Base-by-base conservation (phyloP, 2,113 vertebrate species). In the Orycteropus afer region DNA sequence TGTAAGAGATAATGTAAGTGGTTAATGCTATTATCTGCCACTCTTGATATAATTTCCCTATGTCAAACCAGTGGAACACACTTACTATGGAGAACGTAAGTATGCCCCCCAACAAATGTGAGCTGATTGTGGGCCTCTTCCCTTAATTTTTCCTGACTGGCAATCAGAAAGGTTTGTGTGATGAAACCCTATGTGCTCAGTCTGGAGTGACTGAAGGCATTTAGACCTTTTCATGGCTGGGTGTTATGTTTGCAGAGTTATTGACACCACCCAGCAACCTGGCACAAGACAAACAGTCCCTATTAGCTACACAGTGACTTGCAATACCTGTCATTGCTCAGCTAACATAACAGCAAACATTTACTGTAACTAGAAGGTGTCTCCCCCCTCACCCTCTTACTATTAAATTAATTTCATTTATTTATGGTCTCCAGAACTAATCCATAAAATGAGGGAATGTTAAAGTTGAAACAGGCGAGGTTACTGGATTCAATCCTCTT, bases 221-320 rank as follows among this genome's bases (percentile, higher is more conserved):
- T 73, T 23, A 82, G 80, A 53, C 17, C 27, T 96, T 95, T 93
- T 92, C 95, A 49, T 86, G 84, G 61, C 93, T 87, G 55, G 61
- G 90, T 37, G 22, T 77, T 92, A 57, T 83, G 78, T 95, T 95
- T 96, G 88, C 42, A 92, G 78, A 97, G 74, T 90, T 96, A 78
- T 83, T 94, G 85, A 92, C 86, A 90, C 95, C 88, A 71, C 86
- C 94, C 93, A 96, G 86, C 87, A 96, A 89, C 95, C 92, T 69
- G 57, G 57, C 91, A 79, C 77, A 95, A 94, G 94, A 82, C 84
- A 97, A 97, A 97, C 89, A 96, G 53, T 90, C 25, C 51, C 83
- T 42, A 10, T 42, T 34, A 74, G 67, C 51, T 69, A 10, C 92
- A 40, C 65, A 12, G 53, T 78, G 79, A 89, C 80, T 81, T 34